Percentiles rank a stretch among this genome's conserved stretches.
Conservation (phyloP, 2,888 invertebrate species). For the Melolontha melolontha region DNA sequence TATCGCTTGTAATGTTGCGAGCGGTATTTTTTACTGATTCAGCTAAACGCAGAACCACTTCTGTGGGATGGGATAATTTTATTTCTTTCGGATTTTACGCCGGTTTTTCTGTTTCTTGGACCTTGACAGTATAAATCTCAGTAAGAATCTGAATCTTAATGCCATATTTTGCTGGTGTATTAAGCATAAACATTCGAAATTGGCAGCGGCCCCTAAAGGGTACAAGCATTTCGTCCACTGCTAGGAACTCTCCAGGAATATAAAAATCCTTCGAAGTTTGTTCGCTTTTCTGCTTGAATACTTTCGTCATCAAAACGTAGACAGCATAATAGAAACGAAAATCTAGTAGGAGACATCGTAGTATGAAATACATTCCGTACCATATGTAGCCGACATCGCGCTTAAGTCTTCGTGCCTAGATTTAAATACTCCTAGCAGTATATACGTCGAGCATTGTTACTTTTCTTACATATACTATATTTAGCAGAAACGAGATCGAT, state of each 20-base stretch:
- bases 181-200: too few species aligned
- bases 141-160: not conserved
- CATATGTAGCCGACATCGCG: slow-evolving; percentile 47
- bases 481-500: too few species aligned
- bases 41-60: too few species aligned
- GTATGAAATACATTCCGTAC: slow-evolving; percentile 47
- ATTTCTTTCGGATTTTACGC: not conserved
- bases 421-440: slow-evolving; percentile 47
- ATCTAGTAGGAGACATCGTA: too few species aligned
- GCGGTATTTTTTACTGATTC: not conserved
- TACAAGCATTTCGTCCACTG: too few species aligned
- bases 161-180: too few species aligned
- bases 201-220: too few species aligned
- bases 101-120: not conserved
- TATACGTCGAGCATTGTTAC: too few species aligned
- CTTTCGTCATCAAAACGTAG: slow-evolving; percentile 45
- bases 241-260: slow-evolving; percentile 36
- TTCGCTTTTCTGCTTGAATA: slow-evolving; percentile 40
- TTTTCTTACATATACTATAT: too few species aligned
- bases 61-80: too few species aligned
- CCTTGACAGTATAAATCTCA: not conserved
- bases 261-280: slow-evolving; percentile 41
- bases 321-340: slow-evolving; percentile 44
- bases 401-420: slow-evolving; percentile 47
- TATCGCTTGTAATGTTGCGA: slow-evolving; percentile 16